Conservation (phyloP, 2,113 vertebrate genomes). For the Campylomormyrus tamandua region DNA sequence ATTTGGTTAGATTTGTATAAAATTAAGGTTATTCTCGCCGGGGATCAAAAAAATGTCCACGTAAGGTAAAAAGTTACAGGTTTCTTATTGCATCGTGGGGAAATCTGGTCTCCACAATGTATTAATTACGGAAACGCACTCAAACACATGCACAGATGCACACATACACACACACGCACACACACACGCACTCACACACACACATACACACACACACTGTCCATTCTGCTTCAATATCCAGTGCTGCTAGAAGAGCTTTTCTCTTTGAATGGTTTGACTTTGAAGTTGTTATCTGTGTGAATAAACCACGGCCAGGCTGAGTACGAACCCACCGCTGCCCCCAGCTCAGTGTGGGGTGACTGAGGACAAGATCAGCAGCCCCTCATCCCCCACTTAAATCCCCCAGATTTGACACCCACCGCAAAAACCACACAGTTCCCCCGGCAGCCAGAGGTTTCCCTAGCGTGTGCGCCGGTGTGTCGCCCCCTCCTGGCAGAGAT, state of each 20-base stretch:
- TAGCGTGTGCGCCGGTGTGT: not conserved
- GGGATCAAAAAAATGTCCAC: not conserved
- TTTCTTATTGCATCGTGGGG: not conserved
- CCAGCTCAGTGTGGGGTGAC: not conserved
- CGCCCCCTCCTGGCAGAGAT: not conserved
- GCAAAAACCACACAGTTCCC: not conserved
- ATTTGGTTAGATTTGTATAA: not conserved
- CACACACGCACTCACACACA: no score
- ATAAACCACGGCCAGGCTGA: not conserved
- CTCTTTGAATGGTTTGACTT: not conserved
- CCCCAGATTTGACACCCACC: not conserved
- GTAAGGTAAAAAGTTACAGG: not conserved
- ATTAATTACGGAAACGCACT: not conserved
- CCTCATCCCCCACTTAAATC: not conserved
- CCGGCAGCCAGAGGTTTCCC: not conserved
- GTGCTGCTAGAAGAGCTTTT: not conserved
- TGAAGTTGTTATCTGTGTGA: not conserved
- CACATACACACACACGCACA: no score
- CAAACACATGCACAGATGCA: not conserved
- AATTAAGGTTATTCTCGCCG: not conserved
- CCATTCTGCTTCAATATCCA: not conserved
- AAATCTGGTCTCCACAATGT: not conserved
- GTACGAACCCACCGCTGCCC: not conserved
- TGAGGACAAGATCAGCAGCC: not conserved
- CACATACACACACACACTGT: not conserved